These are phyloP conservation scores for Falco cherrug DNA, from an alignment of 2,797 vertebrate genomes.

Conservation along the genomic window DNA sequence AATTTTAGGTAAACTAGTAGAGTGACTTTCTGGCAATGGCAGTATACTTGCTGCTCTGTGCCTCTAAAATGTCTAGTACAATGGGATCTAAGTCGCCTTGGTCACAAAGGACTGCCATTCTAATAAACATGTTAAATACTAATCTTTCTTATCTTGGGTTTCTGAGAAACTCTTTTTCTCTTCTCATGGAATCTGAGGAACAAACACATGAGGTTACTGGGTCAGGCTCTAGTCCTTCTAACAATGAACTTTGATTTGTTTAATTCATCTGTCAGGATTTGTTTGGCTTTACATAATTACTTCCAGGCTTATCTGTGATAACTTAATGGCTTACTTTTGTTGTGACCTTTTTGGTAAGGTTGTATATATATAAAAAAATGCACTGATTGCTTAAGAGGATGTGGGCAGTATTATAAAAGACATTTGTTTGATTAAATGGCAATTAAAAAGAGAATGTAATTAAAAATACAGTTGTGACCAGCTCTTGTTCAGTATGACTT, in stretches of 20 bases:
- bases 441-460: conserved; percentile 44
- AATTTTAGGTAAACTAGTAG: not conserved
- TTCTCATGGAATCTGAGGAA: conserved; percentile 46
- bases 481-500: not conserved
- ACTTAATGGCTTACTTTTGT: conserved; percentile 66
- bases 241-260: conserved; percentile 69
- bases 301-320: conserved; percentile 70
- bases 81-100: not conserved
- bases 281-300: conserved; percentile 70
- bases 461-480: conserved; percentile 34
- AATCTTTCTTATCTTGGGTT: conserved; percentile 48
- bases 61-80: not conserved
- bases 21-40: not conserved
- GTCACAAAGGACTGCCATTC: not conserved
- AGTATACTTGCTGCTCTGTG: not conserved
- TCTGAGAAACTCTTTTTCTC: conserved; percentile 43
- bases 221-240: conserved; percentile 56
- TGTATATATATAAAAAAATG: not conserved
- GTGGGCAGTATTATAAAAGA: conserved; percentile 38
- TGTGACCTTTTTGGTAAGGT: conserved; percentile 54
- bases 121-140: conserved; percentile 37
- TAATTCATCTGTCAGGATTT: conserved; percentile 66
- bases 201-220: conserved; percentile 51
- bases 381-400: conserved; percentile 53
- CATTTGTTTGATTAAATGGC: conserved; percentile 44